Evolutionary conservation across 2,888 invertebrate species (phyloP).

Genomic region (Diarsia brunnea): DNA sequence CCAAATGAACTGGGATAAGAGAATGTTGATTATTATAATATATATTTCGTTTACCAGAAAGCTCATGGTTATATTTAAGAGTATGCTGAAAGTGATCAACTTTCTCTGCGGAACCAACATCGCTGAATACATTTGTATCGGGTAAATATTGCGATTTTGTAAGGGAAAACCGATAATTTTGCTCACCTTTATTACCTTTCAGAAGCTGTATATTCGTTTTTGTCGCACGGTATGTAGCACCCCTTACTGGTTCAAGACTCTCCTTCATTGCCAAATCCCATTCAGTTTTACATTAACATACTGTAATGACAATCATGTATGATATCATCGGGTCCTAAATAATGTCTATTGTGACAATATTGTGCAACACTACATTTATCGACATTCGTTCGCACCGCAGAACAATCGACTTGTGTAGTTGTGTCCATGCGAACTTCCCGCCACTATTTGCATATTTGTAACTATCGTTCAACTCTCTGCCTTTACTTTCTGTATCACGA

Average conservation of each 20-base stretch:
- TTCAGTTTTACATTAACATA: constrained; percentile 40
- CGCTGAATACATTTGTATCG: no score
- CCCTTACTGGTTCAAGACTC: constrained; percentile 31
- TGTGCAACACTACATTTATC: constrained; percentile 69
- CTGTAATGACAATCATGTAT: constrained; percentile 45
- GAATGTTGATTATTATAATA: no score
- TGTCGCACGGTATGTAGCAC: background rate
- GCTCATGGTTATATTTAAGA: background rate
- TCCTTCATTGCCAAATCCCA: constrained; percentile 47
- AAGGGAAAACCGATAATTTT: no score
- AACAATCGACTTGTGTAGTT: constrained; percentile 72
- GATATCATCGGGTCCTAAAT: constrained; percentile 60
- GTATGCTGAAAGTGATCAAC: no score
- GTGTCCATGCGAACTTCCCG: constrained; percentile 76
- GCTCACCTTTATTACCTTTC: no score
- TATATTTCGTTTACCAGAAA: background rate
- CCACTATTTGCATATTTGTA: constrained; percentile 76
- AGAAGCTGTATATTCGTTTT: background rate
- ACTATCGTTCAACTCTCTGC: constrained; percentile 37
- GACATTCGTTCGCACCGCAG: constrained; percentile 71
- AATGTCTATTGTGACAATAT: constrained; percentile 64
- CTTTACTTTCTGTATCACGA: constrained; percentile 25
- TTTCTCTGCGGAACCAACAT: no score
- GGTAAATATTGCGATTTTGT: no score
- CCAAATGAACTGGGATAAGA: no score